Evolutionary conservation across 1,140 invertebrate species (phyloP).

Genomic region (Samia ricini): DNA sequence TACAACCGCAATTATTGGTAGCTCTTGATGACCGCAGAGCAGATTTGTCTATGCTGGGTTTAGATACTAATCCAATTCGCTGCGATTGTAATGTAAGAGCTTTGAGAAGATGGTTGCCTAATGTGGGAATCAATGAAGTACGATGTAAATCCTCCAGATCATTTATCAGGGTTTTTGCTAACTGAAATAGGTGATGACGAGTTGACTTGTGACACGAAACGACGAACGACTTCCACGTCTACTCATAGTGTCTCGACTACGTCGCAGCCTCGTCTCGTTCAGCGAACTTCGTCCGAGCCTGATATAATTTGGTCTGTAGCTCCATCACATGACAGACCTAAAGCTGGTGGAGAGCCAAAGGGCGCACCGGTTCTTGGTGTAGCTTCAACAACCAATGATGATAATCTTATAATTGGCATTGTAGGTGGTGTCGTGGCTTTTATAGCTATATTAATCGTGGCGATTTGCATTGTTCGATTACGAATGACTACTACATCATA

Average conservation of each 20-base stretch:
- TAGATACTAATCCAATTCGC: constrained; percentile 87
- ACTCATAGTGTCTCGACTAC: constrained; percentile 62
- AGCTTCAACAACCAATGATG: constrained; percentile 87
- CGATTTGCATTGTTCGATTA: constrained; percentile 90
- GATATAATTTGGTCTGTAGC: constrained; percentile 93
- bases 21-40: constrained; percentile 88
- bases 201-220: constrained; percentile 84
- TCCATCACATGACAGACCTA: constrained; percentile 78
- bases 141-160: constrained; percentile 83
- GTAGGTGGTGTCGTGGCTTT: constrained; percentile 94
- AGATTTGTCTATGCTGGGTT: constrained; percentile 84
- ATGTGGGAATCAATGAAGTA: constrained; percentile 79
- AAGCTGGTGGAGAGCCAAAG: constrained; percentile 78
- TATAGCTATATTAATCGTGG: constrained; percentile 91
- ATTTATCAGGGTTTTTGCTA: constrained; percentile 82
- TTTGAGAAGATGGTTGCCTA: constrained; percentile 86
- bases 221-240: constrained; percentile 78
- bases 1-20: constrained; percentile 87
- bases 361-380: constrained; percentile 78
- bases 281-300: constrained; percentile 83
- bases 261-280: constrained; percentile 71
- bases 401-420: constrained; percentile 94
- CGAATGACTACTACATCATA: constrained; percentile 83
- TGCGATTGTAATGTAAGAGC: constrained; percentile 91
- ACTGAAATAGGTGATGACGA: constrained; percentile 88